These are phyloP conservation scores for Therioaphis trifolii DNA, from an alignment of 2,888 invertebrate species.

Conservation along the genomic window DNA sequence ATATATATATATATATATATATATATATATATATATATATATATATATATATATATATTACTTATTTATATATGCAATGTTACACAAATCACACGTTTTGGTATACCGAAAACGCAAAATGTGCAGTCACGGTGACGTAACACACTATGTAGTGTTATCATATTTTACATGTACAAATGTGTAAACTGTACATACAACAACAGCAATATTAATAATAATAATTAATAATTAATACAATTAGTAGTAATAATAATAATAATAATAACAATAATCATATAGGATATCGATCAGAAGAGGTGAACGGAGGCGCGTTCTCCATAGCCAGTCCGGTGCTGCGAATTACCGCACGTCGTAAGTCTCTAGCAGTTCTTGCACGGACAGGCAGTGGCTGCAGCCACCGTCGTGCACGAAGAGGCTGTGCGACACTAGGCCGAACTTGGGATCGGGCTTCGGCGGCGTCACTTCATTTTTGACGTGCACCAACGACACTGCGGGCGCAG, in stretches of 20 bases:
- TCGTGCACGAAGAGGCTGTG: slow-evolving; percentile 42
- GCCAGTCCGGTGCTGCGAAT: neutral
- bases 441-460: neutral
- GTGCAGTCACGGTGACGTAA: too few relatives aligned
- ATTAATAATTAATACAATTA: neutral
- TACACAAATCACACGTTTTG: too few relatives aligned
- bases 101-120: too few relatives aligned
- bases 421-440: slow-evolving; percentile 49
- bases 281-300: too few relatives aligned
- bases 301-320: neutral
- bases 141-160: too few relatives aligned
- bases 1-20: too few relatives aligned
- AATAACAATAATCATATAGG: neutral
- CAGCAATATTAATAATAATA: neutral
- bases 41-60: too few relatives aligned
- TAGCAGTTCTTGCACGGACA: slow-evolving; percentile 56
- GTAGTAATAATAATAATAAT: neutral
- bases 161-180: too few relatives aligned
- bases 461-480: neutral
- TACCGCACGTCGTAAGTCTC: slow-evolving; percentile 57
- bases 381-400: slow-evolving; percentile 49
- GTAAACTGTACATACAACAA: too few relatives aligned
- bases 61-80: too few relatives aligned
- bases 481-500: neutral
- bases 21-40: too few relatives aligned